These are phyloP conservation scores for Osmerus mordax DNA, from an alignment of 2,113 vertebrate species.

Conservation along the genomic window DNA sequence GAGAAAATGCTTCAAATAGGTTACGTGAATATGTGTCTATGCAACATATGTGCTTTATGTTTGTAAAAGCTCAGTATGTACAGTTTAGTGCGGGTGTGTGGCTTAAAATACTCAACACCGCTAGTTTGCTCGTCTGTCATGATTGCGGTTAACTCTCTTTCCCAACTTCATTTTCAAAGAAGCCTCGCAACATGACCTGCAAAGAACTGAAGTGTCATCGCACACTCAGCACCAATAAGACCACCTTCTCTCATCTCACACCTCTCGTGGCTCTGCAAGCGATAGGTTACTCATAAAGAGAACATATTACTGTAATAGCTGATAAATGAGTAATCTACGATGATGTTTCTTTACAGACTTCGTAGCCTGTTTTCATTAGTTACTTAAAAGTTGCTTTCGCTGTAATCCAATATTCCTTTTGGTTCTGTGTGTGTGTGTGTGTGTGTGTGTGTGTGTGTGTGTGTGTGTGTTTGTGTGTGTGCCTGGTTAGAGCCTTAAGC, in stretches of 20 bases:
- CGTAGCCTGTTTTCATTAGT: too few relatives aligned
- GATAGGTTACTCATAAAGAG: neutral
- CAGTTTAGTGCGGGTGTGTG: too few relatives aligned
- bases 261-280: neutral
- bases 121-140: too few relatives aligned
- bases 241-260: neutral
- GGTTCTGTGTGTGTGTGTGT: neutral
- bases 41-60: neutral
- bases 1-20: neutral
- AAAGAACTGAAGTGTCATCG: neutral
- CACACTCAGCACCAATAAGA: neutral
- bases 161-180: constrained; percentile 1
- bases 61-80: neutral
- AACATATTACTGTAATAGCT: neutral
- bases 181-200: constrained; percentile 18
- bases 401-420: too few relatives aligned
- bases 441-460: neutral
- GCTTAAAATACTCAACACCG: too few relatives aligned
- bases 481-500: neutral
- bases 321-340: neutral
- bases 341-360: neutral
- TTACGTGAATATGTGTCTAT: neutral
- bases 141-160: neutral
- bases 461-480: neutral
- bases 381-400: too few relatives aligned